A percentile compares a stretch with the other conserved stretches of the same genome.
Evolutionary conservation across 1,140 invertebrate species (phyloP).

Genomic region (Hyphantria cunea): DNA sequence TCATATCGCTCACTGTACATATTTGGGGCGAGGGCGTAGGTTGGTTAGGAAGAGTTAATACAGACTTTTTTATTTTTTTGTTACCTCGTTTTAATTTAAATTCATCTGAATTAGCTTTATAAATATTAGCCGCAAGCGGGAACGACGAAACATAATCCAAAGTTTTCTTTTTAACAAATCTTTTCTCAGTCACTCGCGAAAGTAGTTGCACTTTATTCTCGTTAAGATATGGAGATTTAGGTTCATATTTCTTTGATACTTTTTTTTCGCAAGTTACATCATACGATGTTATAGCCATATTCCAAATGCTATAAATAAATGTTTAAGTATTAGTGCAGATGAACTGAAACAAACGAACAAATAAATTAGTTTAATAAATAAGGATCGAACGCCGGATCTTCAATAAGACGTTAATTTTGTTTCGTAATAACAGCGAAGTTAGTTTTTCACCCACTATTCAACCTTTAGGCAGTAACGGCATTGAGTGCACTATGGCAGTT

Average conservation of each 20-base stretch:
- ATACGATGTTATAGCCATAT: conserved; percentile 55
- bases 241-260: conserved; percentile 33
- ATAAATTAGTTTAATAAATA: no score
- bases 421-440: no score
- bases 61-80: conserved; percentile 64
- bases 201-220: conserved; percentile 49
- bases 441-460: no score
- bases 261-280: conserved; percentile 29
- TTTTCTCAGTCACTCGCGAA: conserved; percentile 52
- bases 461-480: no score
- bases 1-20: conserved; percentile 70
- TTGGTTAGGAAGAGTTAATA: conserved; percentile 61
- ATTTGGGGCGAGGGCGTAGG: conserved; percentile 43
- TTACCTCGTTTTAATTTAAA: conserved; percentile 48
- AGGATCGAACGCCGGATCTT: no score
- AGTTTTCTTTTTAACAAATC: conserved; percentile 45
- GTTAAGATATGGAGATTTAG: conserved; percentile 50
- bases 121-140: conserved; percentile 57
- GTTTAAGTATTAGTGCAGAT: no score
- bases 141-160: conserved; percentile 52
- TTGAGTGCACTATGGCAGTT: no score
- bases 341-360: no score
- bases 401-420: no score
- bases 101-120: conserved; percentile 69
- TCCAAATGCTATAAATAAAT: no score